Evolutionary conservation across 2,113 vertebrate genomes (phyloP).

Genomic region (Anoura caudifer): DNA sequence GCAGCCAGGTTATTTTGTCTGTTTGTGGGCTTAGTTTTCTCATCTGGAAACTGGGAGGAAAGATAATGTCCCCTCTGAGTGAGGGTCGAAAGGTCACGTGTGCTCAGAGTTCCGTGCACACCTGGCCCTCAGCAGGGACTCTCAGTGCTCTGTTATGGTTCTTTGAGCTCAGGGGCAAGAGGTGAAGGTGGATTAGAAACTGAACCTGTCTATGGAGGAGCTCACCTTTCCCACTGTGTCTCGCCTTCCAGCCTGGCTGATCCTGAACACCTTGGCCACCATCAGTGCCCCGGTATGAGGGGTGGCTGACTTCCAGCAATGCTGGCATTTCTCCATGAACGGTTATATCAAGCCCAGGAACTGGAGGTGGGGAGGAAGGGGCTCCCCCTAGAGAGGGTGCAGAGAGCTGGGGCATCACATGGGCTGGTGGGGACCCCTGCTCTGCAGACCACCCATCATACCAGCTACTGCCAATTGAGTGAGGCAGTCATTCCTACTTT

Average conservation of each 20-base stretch:
- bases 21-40: background rate
- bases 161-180: slow-evolving; percentile 85
- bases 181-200: slow-evolving; percentile 83
- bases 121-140: accelerated
- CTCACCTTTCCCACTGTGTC: slow-evolving; percentile 86
- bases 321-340: slow-evolving; percentile 84
- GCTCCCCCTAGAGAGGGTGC: background rate
- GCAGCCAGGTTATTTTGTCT: background rate
- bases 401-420: background rate
- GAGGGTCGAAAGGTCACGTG: background rate
- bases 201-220: slow-evolving; percentile 83
- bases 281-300: slow-evolving; percentile 84
- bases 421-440: background rate
- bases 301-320: slow-evolving; percentile 80
- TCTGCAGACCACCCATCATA: background rate
- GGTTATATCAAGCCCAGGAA: slow-evolving; percentile 89
- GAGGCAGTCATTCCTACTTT: background rate
- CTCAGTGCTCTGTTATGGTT: accelerated
- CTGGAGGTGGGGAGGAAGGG: background rate
- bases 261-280: slow-evolving; percentile 85
- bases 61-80: background rate
- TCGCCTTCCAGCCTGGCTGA: slow-evolving; percentile 85
- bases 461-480: background rate
- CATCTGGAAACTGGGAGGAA: background rate
- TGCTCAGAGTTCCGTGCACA: accelerated